These are phyloP conservation scores for Ceratina japonica DNA, from an alignment of 1,140 invertebrate genomes.

Conservation along the genomic window DNA sequence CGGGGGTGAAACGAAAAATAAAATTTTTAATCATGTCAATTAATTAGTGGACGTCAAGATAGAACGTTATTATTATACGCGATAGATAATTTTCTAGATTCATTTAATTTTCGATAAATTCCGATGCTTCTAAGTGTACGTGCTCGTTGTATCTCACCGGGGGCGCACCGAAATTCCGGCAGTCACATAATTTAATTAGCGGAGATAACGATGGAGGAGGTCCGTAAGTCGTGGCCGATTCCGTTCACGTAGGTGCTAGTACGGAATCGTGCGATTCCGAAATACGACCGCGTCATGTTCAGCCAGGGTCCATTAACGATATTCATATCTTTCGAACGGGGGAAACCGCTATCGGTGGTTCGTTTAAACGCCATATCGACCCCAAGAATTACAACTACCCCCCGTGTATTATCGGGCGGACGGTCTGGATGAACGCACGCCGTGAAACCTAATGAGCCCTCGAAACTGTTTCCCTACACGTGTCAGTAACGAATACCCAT, in stretches of 20 bases:
- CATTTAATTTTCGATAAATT: no score
- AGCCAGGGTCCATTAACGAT: conserved; percentile 24
- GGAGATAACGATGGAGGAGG: conserved; percentile 7
- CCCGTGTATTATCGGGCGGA: conserved; percentile 14
- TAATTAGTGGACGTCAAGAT: no score
- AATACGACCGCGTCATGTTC: conserved; percentile 27
- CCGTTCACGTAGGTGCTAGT: conserved; percentile 20
- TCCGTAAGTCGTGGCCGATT: conserved; percentile 6
- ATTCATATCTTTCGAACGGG: conserved; percentile 32
- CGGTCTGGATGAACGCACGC: neutral
- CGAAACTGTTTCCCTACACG: neutral
- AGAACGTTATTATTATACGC: no score
- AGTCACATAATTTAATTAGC: conserved; percentile 31
- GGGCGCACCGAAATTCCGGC: conserved; percentile 3
- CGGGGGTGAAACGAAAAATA: no score
- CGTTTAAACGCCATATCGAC: conserved; percentile 34
- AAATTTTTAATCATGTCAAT: no score
- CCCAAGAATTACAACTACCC: conserved; percentile 40
- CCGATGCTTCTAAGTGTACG: no score
- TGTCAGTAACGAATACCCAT: neutral
- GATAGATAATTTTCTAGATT: no score
- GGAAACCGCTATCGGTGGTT: conserved; percentile 15
- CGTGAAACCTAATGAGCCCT: conserved; percentile 21
- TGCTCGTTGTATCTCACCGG: neutral
- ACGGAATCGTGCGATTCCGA: conserved; percentile 1